phyloP scores from a whole-genome alignment of 2,113 vertebrate species.

The Rhinichthys klamathensis region DNA sequence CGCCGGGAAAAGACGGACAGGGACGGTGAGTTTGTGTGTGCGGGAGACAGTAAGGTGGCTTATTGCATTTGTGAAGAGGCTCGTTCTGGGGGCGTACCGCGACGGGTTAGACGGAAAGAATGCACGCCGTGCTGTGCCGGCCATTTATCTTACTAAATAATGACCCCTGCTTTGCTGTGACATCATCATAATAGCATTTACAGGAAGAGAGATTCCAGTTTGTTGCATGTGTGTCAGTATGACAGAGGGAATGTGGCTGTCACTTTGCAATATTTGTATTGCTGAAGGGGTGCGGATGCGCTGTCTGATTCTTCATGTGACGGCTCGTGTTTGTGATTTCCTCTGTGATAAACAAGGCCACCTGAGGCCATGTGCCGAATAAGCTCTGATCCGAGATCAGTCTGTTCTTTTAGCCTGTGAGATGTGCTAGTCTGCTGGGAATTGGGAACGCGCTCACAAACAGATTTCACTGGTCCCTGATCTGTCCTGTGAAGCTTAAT shows the following conservation, averaged over 20 bases:
- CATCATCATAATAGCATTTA: constrained; percentile 68
- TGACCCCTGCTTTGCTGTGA: constrained; percentile 69
- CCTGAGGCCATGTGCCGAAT: constrained; percentile 29
- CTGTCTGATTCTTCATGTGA: constrained; percentile 39
- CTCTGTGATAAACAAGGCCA: constrained; percentile 49
- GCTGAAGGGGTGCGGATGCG: constrained; percentile 25
- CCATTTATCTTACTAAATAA: constrained; percentile 80
- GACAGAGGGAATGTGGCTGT: constrained; percentile 41
- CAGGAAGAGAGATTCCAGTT: constrained; percentile 46
- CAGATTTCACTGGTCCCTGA: constrained; percentile 18
- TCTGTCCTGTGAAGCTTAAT: constrained; percentile 23
- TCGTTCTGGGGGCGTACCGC: constrained; percentile 65
- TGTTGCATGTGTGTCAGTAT: constrained; percentile 28
- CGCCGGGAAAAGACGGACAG: constrained; percentile 57
- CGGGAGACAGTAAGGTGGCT: constrained; percentile 51
- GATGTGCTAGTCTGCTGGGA: constrained; percentile 1
- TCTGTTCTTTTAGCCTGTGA: constrained; percentile 21
- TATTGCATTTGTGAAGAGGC: constrained; percentile 62
- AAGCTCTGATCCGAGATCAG: constrained; percentile 6
- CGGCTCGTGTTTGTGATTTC: constrained; percentile 36
- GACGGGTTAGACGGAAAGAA: constrained; percentile 57
- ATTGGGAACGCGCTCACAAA: not conserved
- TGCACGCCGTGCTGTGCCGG: constrained; percentile 62
- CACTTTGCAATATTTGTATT: constrained; percentile 31
- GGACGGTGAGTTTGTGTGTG: constrained; percentile 46